Percentiles rank a stretch among this genome's conserved stretches.
phyloP scores from a whole-genome alignment of 2,797 vertebrate genomes.

The Prunella strophiata region DNA sequence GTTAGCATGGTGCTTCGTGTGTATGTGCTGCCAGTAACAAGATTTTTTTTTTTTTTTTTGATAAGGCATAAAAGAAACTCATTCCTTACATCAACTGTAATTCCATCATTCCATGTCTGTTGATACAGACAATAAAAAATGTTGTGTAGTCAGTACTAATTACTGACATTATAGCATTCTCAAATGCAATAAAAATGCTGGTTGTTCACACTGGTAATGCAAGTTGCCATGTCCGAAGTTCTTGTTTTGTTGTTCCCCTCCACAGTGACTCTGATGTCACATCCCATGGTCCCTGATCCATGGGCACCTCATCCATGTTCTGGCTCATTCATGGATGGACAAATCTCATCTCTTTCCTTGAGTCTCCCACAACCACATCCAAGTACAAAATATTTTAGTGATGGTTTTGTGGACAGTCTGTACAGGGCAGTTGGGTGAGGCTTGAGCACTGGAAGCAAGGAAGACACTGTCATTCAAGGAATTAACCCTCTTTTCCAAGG shows the following conservation, averaged over 20 bases:
- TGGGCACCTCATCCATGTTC: background rate
- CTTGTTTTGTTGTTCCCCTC: conserved; percentile 29
- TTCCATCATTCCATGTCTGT: conserved; percentile 91
- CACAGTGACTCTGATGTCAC: background rate
- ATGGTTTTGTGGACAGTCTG: background rate
- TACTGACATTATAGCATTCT: conserved; percentile 93
- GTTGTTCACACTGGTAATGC: conserved; percentile 89
- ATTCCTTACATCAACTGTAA: conserved; percentile 93
- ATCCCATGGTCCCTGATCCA: fast-evolving
- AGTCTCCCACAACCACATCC: background rate
- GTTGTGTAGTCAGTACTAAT: conserved; percentile 92
- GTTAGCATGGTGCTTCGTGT: conserved; percentile 84
- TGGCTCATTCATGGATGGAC: background rate
- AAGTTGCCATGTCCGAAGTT: conserved; percentile 79
- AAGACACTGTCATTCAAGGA: fast-evolving
- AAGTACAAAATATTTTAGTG: background rate
- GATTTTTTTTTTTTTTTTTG: conserved; percentile 74
- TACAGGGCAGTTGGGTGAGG: background rate
- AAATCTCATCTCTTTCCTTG: background rate
- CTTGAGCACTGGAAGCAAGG: background rate
- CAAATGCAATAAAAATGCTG: conserved; percentile 99
- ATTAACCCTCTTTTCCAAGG: background rate
- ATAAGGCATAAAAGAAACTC: conserved; percentile 86
- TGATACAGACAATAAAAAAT: conserved; percentile 91
- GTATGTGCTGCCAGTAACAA: conserved; percentile 82